Percentiles rank a stretch among this genome's conserved stretches.
These are phyloP conservation scores for Copidosoma floridanum DNA, from an alignment of 1,140 invertebrate genomes.

Conservation along the genomic window DNA sequence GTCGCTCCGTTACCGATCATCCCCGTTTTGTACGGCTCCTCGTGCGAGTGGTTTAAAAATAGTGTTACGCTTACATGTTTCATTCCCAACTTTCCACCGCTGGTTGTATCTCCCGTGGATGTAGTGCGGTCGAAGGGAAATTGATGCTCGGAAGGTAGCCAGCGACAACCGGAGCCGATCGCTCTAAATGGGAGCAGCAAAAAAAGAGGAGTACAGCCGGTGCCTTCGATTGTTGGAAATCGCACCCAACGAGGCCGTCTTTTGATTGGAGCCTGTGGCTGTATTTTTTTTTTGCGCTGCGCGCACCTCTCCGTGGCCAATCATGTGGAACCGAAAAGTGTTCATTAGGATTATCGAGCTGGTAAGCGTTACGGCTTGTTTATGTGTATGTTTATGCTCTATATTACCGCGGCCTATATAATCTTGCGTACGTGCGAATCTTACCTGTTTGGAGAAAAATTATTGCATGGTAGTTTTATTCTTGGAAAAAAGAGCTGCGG, in stretches of 20 bases:
- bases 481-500: not conserved
- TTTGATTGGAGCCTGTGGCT: conserved; percentile 16
- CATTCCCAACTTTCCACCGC: not conserved
- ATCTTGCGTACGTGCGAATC: no score
- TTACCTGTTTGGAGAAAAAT: no score
- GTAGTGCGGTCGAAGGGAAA: no score
- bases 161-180: no score
- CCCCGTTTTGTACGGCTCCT: no score
- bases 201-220: conserved; percentile 23
- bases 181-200: conserved; percentile 11
- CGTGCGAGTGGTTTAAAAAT: not conserved
- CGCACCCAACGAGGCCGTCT: conserved; percentile 3
- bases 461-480: not conserved
- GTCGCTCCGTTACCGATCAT: no score
- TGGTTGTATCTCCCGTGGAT: no score
- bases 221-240: conserved; percentile 10
- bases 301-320: conserved; percentile 24
- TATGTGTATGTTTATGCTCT: not conserved
- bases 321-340: conserved; percentile 55
- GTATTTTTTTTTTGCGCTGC: not conserved
- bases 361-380: conserved; percentile 45
- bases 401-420: no score
- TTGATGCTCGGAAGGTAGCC: no score
- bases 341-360: conserved; percentile 58
- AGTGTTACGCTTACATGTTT: not conserved